Percentiles rank a stretch among this genome's conserved stretches.
Conservation (phyloP, 2,888 invertebrate species). For the Leptinotarsa tumamoca region DNA sequence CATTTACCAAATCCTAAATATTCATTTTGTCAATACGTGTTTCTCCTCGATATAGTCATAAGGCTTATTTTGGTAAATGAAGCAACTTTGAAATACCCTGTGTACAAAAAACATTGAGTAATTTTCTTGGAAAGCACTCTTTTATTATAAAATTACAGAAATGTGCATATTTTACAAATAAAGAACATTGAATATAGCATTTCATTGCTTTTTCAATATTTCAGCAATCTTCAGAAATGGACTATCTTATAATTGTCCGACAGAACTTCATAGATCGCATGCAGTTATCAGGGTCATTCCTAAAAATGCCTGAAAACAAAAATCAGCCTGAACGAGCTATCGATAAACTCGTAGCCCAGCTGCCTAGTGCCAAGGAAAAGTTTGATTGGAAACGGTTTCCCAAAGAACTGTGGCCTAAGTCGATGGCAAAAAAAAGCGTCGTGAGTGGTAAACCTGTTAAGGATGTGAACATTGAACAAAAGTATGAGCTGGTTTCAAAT, state of each 20-base stretch:
- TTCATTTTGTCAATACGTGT: too few species aligned
- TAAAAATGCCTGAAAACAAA: constrained; percentile 68
- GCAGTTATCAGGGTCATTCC: constrained; percentile 76
- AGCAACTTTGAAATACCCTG: too few species aligned
- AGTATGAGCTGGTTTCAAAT: constrained; percentile 28
- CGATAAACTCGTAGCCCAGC: constrained; percentile 70
- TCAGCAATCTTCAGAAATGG: constrained; percentile 68
- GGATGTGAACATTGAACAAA: constrained; percentile 52
- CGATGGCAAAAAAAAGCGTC: constrained; percentile 61
- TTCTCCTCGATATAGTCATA: too few species aligned
- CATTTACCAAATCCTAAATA: too few species aligned
- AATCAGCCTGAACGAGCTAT: constrained; percentile 72
- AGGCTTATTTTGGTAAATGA: too few species aligned
- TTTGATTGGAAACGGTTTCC: constrained; percentile 76
- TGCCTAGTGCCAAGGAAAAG: constrained; percentile 64
- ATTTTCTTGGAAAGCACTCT: too few species aligned
- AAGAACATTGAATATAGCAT: neutral
- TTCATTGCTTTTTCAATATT: constrained; percentile 35
- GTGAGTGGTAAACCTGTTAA: constrained; percentile 44
- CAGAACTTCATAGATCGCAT: constrained; percentile 80
- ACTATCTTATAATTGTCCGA: constrained; percentile 78
- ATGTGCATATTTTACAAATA: too few species aligned
- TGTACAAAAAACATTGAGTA: too few species aligned
- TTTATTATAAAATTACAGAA: too few species aligned
- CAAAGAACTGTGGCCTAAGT: constrained; percentile 72